These are phyloP conservation scores for Cacoxenus indagator DNA, from an alignment of 2,888 invertebrate species.

Conservation along the genomic window DNA sequence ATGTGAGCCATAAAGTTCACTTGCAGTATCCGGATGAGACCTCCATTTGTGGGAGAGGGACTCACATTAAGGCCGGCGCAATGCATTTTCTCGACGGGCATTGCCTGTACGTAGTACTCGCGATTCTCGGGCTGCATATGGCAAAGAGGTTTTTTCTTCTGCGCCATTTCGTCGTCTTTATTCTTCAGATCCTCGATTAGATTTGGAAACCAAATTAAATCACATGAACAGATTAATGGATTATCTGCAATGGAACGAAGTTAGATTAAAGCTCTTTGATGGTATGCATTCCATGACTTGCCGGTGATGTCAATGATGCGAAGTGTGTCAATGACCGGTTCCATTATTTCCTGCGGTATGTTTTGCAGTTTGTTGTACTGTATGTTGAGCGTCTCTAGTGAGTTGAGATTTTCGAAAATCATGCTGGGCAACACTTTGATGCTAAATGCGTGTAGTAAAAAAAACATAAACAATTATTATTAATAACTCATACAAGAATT, in stretches of 20 bases:
- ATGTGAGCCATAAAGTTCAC: slow-evolving; percentile 63
- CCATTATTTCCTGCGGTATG: slow-evolving; percentile 89
- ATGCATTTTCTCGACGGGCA: slow-evolving; percentile 87
- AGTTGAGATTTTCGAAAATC: slow-evolving; percentile 90
- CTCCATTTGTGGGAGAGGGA: slow-evolving; percentile 65
- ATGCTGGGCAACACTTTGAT: slow-evolving; percentile 85
- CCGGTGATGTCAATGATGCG: slow-evolving; percentile 91
- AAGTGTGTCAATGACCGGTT: slow-evolving; percentile 88
- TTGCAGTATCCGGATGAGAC: slow-evolving; percentile 64
- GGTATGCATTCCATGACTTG: too few relatives aligned
- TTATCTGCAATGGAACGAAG: slow-evolving; percentile 78
- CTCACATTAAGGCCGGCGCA: slow-evolving; percentile 78
- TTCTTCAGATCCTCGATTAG: slow-evolving; percentile 84
- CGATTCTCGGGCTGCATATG: slow-evolving; percentile 85
- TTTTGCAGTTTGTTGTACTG: slow-evolving; percentile 89
- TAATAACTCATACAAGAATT: slow-evolving; percentile 9
- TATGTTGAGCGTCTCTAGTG: slow-evolving; percentile 87
- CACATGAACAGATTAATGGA: slow-evolving; percentile 89
- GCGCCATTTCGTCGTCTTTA: slow-evolving; percentile 89
- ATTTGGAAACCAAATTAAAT: slow-evolving; percentile 88
- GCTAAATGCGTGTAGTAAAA: slow-evolving; percentile 71
- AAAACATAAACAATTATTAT: neutral
- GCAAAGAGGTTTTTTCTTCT: slow-evolving; percentile 87
- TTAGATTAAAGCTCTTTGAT: neutral
- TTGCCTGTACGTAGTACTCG: slow-evolving; percentile 85